Evolutionary conservation across 1,140 invertebrate genomes (phyloP).

Genomic region (Arctopsyche grandis): DNA sequence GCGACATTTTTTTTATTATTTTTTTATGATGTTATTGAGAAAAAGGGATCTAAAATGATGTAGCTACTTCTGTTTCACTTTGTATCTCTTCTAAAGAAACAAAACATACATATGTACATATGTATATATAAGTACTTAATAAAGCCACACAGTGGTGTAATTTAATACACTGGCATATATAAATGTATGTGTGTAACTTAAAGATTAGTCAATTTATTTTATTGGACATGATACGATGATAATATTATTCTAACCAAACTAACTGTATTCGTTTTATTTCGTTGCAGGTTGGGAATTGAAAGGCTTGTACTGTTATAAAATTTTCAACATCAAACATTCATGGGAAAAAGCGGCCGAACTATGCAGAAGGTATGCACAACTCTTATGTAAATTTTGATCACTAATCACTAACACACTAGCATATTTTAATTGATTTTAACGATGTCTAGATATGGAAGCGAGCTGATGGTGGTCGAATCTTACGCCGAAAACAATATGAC

Average conservation of each 20-base stretch:
- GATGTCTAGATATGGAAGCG: conserved; percentile 85
- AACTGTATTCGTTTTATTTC: conserved; percentile 56
- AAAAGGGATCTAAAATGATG: too few species aligned
- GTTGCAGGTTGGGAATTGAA: conserved; percentile 90
- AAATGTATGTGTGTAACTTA: too few species aligned
- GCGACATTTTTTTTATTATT: too few species aligned
- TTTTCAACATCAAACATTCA: conserved; percentile 94
- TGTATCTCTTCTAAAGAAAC: too few species aligned
- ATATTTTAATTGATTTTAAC: conserved; percentile 16
- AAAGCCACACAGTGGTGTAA: too few species aligned
- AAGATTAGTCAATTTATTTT: too few species aligned
- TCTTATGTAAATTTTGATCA: neutral
- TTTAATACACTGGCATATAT: too few species aligned
- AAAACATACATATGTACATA: too few species aligned
- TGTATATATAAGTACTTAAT: too few species aligned
- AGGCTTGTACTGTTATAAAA: conserved; percentile 93
- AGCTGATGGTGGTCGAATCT: conserved; percentile 88
- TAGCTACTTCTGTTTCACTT: too few species aligned
- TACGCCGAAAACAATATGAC: conserved; percentile 93
- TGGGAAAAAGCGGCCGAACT: conserved; percentile 95
- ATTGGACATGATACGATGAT: too few species aligned
- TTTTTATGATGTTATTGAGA: too few species aligned
- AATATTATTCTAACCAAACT: neutral
- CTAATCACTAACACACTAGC: neutral
- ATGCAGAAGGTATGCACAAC: conserved; percentile 84